Evolutionary conservation across 2,113 vertebrate species (phyloP).

Genomic region (Apodemus sylvaticus): DNA sequence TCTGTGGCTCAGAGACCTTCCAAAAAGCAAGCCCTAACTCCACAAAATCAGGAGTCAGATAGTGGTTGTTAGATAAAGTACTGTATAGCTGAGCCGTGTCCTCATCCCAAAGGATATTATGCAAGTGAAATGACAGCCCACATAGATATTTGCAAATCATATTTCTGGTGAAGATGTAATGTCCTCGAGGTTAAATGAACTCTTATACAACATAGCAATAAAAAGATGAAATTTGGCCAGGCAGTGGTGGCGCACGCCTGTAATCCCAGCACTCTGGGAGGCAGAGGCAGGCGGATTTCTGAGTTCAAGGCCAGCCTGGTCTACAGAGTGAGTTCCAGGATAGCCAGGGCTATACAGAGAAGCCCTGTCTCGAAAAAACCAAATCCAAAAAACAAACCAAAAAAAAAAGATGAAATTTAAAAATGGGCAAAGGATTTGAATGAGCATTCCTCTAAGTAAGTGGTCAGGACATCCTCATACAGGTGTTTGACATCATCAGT

Average conservation of each 20-base stretch:
- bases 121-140: background rate
- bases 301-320: too few species aligned
- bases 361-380: too few species aligned
- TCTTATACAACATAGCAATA: background rate
- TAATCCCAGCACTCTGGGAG: too few species aligned
- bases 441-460: background rate
- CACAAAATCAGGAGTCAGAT: background rate
- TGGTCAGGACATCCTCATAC: background rate
- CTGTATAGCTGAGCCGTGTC: background rate
- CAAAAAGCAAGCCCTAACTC: background rate
- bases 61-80: background rate
- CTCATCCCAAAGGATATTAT: background rate
- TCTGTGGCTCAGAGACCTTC: background rate
- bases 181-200: background rate
- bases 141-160: slow-evolving; percentile 5
- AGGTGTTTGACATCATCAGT: background rate
- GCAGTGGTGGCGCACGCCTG: too few species aligned
- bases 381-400: too few species aligned
- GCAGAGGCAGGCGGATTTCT: too few species aligned
- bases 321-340: too few species aligned
- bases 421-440: background rate
- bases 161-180: background rate
- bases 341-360: too few species aligned
- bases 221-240: slow-evolving; percentile 4
- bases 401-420: background rate